Base-by-base conservation (phyloP, 2,113 vertebrate genomes). In the Sphyrna mokarran region DNA sequence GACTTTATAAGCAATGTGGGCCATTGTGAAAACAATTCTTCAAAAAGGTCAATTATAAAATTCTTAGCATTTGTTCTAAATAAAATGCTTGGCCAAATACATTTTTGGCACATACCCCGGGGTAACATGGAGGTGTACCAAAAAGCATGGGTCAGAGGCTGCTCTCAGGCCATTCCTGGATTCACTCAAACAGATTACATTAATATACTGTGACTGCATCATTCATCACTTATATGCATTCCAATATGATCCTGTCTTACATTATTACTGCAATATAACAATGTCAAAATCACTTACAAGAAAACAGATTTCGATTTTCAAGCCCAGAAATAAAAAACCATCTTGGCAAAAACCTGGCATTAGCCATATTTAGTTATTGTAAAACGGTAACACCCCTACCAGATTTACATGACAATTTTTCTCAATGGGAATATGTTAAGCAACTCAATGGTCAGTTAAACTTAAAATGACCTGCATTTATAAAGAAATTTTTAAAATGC, bases 131-230 rank as follows among this genome's bases (percentile, higher is more conserved):
- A 37, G 80, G 37, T 43, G 80, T 83, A 43, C 80, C 80, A 83
- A 83, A 40, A 43, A n/a, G 37, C 80, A 43, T 83, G 80, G 80
- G 80, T 83, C 80, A 83, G 80, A n/a, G 72, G 37, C 14, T 40
- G 37, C 16, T 40, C 76, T 14, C 33, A 80, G 76, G 76, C n/a
- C 76, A 37, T 29, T n/a, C 13, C 80, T 83, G 80, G 80, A 83
- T 40, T 20, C 16, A 40, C 37, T 83, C 80, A 83, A 83, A 83
- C 37, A 83, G 80, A 40, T 83, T 83, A 40, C 37, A 83, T 83
- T 83, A 83, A 83, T 83, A 83, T 83, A 43, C 80, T 83, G 80
- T 83, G 80, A 83, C 80, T 40, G 40, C 16, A 83, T 83, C 80
- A 83, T 83, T 40, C 80, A 83, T 83, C 80, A 83, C 80, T 83